Evolutionary conservation across 2,113 vertebrate genomes (phyloP), one percentile per base, ranked within the genome.

Genomic region (Geothlypis trichas): DNA sequence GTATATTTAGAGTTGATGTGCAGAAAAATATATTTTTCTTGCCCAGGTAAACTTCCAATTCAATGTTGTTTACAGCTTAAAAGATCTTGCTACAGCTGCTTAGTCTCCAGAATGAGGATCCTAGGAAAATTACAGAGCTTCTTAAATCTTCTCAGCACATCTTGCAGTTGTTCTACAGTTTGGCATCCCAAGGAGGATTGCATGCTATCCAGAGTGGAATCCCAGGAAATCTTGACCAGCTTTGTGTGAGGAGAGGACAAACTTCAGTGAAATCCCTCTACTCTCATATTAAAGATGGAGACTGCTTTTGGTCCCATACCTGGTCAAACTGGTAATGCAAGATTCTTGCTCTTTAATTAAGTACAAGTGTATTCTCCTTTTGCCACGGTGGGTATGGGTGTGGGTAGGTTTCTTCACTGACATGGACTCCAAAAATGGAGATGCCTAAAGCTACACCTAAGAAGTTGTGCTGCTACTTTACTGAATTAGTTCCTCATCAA

Each of bases 261-360:
- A 57, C 57, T 78, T 90, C 11, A 84, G 3, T 68, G 65, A 77
- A 95, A n/a, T 86, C 27, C 30, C 71, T 82, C 2, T 33, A 47
- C 22, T 92, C 55, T 62, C 83, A 52, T 69, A 66, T 84, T 96
- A 81, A 96, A 92, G 61, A 95, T 84, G 84, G 87, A 95, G 78
- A 31, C 88, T 85, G 94, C 75, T 83, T 96, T 95, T 95, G 93
- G 93, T 90, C 83, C 90, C 47, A 74, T 71, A 79, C 35, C 87
- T 77, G 21, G 82, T 67, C 37, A 49, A 91, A 97, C 92, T 95
- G 78, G 96, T 92, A 92, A 85, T 13, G 52, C 94, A 46, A 75
- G 93, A 96, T 94, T 96, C 94, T 93, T 97, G 44, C 33, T 88
- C 84, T 93, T 82, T 95, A 95, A 94, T 97, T 95, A 97, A 96